Conservation (phyloP, 2,888 invertebrate genomes). For the Cataglyphis cursor region DNA sequence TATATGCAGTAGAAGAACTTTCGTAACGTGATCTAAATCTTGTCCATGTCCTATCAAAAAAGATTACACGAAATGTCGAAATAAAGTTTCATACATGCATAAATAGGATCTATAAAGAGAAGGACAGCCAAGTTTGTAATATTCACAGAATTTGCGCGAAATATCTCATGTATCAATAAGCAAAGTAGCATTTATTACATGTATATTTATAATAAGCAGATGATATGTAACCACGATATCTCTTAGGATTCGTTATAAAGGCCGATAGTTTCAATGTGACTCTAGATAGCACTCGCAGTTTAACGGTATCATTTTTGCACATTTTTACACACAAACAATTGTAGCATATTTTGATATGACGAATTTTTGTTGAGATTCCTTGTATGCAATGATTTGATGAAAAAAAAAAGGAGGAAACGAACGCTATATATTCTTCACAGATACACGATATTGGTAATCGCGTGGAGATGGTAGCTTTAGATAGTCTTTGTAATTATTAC, state of each 20-base stretch:
- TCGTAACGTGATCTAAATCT: constrained; percentile 15
- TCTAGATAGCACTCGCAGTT: constrained; percentile 69
- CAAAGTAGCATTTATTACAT: background rate
- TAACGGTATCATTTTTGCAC: constrained; percentile 81
- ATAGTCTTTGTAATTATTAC: constrained; percentile 17
- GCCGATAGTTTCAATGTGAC: constrained; percentile 56
- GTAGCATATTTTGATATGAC: constrained; percentile 67
- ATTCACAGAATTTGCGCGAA: constrained; percentile 6
- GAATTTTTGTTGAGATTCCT: constrained; percentile 51
- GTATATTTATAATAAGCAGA: constrained; percentile 19
- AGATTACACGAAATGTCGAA: background rate
- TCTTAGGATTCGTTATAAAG: constrained; percentile 47
- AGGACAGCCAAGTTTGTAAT: background rate
- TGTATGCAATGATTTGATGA: constrained; percentile 10
- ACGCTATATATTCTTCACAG: constrained; percentile 29
- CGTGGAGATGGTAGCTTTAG: constrained; percentile 15
- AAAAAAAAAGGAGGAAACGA: constrained; percentile 17
- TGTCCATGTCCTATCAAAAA: background rate
- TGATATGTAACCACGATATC: constrained; percentile 23
- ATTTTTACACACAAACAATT: constrained; percentile 76
- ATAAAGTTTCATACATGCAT: background rate
- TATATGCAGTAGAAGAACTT: background rate
- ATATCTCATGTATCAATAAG: constrained; percentile 20
- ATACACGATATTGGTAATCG: background rate
- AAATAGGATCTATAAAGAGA: background rate